Conservation (phyloP, 2,797 vertebrate species). For the Parauchenoglanis punctatus region DNA sequence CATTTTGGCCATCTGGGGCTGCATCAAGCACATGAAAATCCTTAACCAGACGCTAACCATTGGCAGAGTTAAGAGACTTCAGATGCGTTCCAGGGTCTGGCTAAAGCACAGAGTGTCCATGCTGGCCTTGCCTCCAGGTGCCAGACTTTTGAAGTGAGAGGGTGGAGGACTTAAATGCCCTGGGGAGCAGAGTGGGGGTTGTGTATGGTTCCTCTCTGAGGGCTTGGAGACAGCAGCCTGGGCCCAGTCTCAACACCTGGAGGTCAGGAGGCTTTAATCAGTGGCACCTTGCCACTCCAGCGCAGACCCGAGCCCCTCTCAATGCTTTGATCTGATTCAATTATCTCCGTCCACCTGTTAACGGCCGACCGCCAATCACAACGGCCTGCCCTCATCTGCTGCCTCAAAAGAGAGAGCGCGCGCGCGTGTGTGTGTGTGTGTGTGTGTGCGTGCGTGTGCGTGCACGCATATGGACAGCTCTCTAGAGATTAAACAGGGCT, state of each 20-base stretch:
- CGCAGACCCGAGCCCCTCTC: slow-evolving; percentile 63
- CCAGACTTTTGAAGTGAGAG: slow-evolving; percentile 56
- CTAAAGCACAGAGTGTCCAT: slow-evolving; percentile 28
- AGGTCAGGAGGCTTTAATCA: slow-evolving; percentile 79
- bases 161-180: slow-evolving; percentile 54
- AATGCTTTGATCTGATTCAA: slow-evolving; percentile 82
- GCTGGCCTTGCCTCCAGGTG: slow-evolving; percentile 62
- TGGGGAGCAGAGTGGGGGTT: slow-evolving; percentile 35
- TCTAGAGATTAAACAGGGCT: slow-evolving; percentile 19
- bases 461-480: background rate
- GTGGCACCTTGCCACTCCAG: slow-evolving; percentile 67
- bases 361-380: slow-evolving; percentile 76
- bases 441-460: slow-evolving; percentile 46
- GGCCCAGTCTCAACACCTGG: slow-evolving; percentile 70
- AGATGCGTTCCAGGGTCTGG: slow-evolving; percentile 43
- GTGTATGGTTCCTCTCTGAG: slow-evolving; percentile 59
- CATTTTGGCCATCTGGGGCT: slow-evolving; percentile 50
- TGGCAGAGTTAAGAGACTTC: slow-evolving; percentile 30
- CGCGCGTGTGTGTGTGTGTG: slow-evolving; percentile 42
- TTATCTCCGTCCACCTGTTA: slow-evolving; percentile 84
- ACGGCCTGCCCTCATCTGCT: slow-evolving; percentile 66
- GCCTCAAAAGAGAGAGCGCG: slow-evolving; percentile 58
- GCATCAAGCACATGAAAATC: slow-evolving; percentile 58
- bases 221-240: slow-evolving; percentile 60
- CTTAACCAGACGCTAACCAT: slow-evolving; percentile 40